These are phyloP conservation scores for Agelaius phoeniceus DNA, from an alignment of 2,113 vertebrate species.

Conservation along the genomic window DNA sequence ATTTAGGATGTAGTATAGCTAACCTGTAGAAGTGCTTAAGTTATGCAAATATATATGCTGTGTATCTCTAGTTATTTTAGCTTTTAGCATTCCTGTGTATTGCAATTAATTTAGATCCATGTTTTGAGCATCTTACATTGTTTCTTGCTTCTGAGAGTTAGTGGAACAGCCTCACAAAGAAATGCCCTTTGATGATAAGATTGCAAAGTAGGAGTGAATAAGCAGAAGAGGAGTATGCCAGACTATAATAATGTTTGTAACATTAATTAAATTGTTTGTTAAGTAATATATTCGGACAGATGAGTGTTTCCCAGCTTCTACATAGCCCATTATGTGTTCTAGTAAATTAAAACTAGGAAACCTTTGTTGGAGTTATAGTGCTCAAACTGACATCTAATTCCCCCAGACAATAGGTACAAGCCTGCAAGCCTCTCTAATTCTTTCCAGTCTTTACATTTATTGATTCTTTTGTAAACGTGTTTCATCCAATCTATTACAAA, in stretches of 20 bases:
- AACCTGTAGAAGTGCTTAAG: constrained; percentile 20
- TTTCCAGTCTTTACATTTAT: constrained; percentile 85
- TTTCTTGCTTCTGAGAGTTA: neutral
- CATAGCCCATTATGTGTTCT: constrained; percentile 75
- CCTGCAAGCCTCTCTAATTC: constrained; percentile 74
- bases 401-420: constrained; percentile 82
- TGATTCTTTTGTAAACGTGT: constrained; percentile 80
- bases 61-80: neutral
- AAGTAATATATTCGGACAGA: constrained; percentile 73
- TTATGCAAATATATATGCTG: neutral
- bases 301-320: constrained; percentile 67
- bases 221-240: constrained; percentile 19
- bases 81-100: neutral
- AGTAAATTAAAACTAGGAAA: constrained; percentile 81
- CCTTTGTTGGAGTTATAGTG: constrained; percentile 81
- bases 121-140: neutral
- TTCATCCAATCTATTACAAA: constrained; percentile 78
- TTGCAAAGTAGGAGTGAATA: constrained; percentile 26
- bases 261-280: constrained; percentile 75
- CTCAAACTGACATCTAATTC: constrained; percentile 84
- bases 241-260: constrained; percentile 51
- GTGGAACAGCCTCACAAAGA: neutral
- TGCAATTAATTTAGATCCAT: neutral
- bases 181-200: constrained; percentile 2
- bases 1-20: neutral